phyloP scores from a whole-genome alignment of 2,113 vertebrate genomes.

The Accipiter virgatus region DNA sequence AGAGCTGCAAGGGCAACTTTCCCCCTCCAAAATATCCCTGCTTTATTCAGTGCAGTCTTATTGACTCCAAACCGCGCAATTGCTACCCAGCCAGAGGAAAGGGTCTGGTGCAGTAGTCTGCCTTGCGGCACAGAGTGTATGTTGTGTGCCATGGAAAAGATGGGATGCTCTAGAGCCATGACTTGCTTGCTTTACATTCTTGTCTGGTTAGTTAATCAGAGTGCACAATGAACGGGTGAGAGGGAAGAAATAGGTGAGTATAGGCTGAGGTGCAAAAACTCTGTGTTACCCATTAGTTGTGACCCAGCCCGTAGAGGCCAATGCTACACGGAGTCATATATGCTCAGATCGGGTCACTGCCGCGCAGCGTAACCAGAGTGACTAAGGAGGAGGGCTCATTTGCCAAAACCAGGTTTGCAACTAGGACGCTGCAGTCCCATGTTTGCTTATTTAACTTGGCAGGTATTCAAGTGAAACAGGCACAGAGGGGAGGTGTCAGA shows the following conservation, averaged over 20 bases:
- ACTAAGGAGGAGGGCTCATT: neutral
- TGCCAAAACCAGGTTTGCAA: neutral
- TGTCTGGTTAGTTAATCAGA: neutral
- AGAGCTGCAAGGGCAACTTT: neutral
- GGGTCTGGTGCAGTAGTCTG: neutral
- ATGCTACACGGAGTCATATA: fast-evolving
- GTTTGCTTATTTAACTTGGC: constrained; percentile 53
- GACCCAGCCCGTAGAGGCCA: neutral
- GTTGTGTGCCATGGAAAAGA: neutral
- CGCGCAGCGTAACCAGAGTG: neutral
- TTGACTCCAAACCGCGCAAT: neutral
- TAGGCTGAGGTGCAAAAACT: neutral
- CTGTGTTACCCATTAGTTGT: too few relatives aligned
- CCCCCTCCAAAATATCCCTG: neutral
- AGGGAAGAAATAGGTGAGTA: neutral
- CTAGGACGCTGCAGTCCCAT: neutral
- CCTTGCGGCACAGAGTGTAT: neutral
- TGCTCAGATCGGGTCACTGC: neutral
- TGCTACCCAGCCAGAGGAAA: neutral
- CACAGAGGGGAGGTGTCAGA: neutral
- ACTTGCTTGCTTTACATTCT: neutral
- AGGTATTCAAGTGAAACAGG: constrained; percentile 10
- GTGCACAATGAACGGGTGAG: too few relatives aligned
- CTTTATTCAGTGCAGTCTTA: neutral
- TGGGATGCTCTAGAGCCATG: neutral